phyloP scores from a whole-genome alignment of 2,888 invertebrate species.

The Galerucella pusilla region DNA sequence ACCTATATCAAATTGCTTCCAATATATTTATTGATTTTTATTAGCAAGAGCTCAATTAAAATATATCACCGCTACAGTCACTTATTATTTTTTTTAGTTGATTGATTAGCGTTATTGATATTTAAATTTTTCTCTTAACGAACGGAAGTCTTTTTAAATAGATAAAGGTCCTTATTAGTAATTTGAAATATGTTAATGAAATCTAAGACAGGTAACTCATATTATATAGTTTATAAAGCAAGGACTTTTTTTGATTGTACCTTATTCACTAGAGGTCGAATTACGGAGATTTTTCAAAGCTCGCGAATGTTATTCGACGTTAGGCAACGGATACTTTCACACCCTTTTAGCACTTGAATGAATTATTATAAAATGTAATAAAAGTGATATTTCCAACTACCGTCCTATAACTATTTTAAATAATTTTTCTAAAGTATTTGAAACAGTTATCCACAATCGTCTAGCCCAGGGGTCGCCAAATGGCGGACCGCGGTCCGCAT shows the following conservation, averaged over 20 bases:
- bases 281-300: neutral
- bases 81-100: neutral
- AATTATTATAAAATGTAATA: too few relatives aligned
- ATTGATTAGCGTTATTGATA: constrained; percentile 17
- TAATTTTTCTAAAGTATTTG: too few relatives aligned
- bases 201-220: neutral
- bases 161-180: constrained; percentile 6
- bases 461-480: too few relatives aligned
- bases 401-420: too few relatives aligned
- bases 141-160: constrained; percentile 15
- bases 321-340: too few relatives aligned
- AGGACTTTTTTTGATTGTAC: neutral
- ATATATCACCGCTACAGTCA: neutral
- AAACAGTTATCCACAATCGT: too few relatives aligned
- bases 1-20: neutral
- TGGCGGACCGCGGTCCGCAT: too few relatives aligned
- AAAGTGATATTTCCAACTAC: too few relatives aligned
- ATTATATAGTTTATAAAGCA: neutral
- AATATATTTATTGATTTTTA: neutral
- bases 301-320: neutral
- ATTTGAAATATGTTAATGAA: neutral
- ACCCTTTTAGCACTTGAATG: too few relatives aligned
- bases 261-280: neutral
- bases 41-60: neutral
- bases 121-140: constrained; percentile 4